Conservation (phyloP, 1,140 invertebrate species). For the Ceratosolen fusciceps region DNA sequence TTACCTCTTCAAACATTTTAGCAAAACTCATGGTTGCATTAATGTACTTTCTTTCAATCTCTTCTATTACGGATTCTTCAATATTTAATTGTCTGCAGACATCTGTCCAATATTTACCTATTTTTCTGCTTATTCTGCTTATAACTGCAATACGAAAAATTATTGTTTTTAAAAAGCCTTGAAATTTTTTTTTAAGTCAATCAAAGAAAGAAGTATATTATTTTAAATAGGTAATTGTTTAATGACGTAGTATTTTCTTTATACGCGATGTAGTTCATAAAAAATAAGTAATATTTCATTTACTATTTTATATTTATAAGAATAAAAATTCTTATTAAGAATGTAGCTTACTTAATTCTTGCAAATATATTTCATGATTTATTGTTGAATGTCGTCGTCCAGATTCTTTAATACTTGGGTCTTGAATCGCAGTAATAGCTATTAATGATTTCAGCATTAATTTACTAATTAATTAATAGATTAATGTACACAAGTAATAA, state of each 20-base stretch:
- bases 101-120: conserved; percentile 73
- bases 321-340: not conserved
- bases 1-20: conserved; percentile 38
- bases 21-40: conserved; percentile 24
- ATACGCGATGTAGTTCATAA: too few species aligned
- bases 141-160: conserved; percentile 53
- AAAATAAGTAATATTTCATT: too few species aligned
- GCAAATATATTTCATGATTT: conserved; percentile 7
- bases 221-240: too few species aligned
- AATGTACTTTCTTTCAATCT: conserved; percentile 61
- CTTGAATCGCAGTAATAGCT: not conserved
- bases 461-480: not conserved
- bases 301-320: too few species aligned
- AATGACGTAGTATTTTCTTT: too few species aligned
- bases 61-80: conserved; percentile 71
- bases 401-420: not conserved
- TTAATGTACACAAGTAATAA: too few species aligned
- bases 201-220: not conserved
- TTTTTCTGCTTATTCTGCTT: conserved; percentile 60
- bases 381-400: not conserved
- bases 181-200: conserved; percentile 12
- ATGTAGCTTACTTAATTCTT: conserved; percentile 35
- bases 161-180: not conserved
- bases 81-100: conserved; percentile 71
- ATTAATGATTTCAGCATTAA: not conserved